A percentile compares a stretch with the other conserved stretches of the same genome.
Conservation (phyloP, 2,113 vertebrate species). For the Periophthalmus modestus region DNA sequence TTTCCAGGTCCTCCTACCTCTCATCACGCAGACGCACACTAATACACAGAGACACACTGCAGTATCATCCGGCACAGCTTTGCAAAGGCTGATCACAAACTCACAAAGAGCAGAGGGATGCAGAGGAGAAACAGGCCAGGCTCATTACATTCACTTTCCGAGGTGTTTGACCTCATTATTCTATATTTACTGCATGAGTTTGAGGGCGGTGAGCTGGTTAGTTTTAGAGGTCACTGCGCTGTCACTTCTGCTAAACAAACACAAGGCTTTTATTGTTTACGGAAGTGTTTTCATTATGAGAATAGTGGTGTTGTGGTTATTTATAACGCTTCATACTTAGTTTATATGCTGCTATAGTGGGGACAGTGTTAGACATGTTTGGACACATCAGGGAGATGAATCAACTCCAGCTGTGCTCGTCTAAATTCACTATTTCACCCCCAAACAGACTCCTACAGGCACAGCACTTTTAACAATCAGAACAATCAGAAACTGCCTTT, state of each 20-base stretch:
- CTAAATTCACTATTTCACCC: slow-evolving; percentile 48
- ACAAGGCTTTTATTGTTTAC: background rate
- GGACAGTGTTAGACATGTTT: slow-evolving; percentile 52
- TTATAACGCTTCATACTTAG: slow-evolving; percentile 22
- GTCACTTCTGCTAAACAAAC: background rate
- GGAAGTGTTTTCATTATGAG: slow-evolving; percentile 17
- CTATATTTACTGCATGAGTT: slow-evolving; percentile 49
- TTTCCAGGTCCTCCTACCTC: slow-evolving; percentile 58
- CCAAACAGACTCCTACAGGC: slow-evolving; percentile 35
- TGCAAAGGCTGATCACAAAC: slow-evolving; percentile 18
- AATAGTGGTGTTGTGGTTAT: slow-evolving; percentile 15
- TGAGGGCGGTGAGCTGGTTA: slow-evolving; percentile 45
- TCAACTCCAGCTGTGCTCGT: slow-evolving; percentile 40
- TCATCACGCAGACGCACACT: slow-evolving; percentile 47
- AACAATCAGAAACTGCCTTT: slow-evolving; percentile 34
- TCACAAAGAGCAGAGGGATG: slow-evolving; percentile 46
- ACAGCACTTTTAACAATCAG: slow-evolving; percentile 52
- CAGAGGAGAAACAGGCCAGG: slow-evolving; percentile 48
- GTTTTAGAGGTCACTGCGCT: slow-evolving; percentile 27
- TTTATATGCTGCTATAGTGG: slow-evolving; percentile 31
- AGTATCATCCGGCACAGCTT: slow-evolving; percentile 20
- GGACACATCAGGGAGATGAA: slow-evolving; percentile 43
- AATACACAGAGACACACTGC: slow-evolving; percentile 50
- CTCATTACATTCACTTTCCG: slow-evolving; percentile 57
- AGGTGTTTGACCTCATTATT: slow-evolving; percentile 60